Percentiles rank a stretch among this genome's conserved stretches.
Evolutionary conservation across 2,797 vertebrate genomes (phyloP).

Genomic region (Chelonia mydas): DNA sequence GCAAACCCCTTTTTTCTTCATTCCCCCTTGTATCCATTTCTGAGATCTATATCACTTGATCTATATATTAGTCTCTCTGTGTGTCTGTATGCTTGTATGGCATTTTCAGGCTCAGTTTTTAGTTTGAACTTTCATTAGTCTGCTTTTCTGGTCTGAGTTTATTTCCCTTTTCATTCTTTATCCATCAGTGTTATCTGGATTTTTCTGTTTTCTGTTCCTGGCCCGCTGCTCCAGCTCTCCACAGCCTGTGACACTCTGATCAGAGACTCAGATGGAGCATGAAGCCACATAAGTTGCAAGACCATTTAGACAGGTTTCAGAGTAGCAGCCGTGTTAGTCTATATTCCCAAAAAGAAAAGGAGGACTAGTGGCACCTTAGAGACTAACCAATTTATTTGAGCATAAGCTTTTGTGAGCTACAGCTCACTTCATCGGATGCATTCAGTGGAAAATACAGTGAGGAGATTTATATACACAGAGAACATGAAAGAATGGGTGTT

Average conservation of each 20-base stretch:
- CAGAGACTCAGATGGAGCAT: background rate
- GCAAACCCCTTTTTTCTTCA: background rate
- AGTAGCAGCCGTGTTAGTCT: background rate
- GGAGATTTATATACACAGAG: too few species aligned
- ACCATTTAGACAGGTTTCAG: background rate
- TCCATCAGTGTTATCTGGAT: accelerated
- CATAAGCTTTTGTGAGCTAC: too few species aligned
- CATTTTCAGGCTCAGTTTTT: background rate
- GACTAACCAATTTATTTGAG: too few species aligned
- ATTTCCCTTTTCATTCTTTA: background rate
- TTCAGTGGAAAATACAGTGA: too few species aligned
- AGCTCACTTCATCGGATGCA: too few species aligned
- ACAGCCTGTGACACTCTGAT: background rate
- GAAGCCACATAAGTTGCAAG: background rate
- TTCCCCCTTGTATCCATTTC: background rate
- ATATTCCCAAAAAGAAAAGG: too few species aligned
- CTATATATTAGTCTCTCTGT: background rate
- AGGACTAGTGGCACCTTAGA: too few species aligned
- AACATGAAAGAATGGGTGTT: too few species aligned
- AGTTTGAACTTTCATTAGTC: background rate
- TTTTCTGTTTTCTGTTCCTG: background rate
- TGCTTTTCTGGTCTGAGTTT: accelerated
- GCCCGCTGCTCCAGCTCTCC: background rate
- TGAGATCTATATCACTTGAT: background rate
- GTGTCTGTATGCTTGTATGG: background rate